Conservation (phyloP, 2,888 invertebrate genomes). For the Diplolepis rosae region DNA sequence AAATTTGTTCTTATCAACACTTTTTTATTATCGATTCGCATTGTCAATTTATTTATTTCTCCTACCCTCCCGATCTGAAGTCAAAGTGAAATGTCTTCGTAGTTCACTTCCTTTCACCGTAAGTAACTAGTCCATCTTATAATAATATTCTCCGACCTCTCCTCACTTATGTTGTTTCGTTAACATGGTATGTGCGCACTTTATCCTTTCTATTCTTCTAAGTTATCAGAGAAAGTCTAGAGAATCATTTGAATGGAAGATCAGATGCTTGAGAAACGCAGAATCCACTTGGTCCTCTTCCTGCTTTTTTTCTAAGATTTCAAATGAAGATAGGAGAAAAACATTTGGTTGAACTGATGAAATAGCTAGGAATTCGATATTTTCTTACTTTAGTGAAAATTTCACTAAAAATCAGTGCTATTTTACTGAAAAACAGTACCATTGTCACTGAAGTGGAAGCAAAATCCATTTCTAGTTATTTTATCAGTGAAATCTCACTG, state of each 20-base stretch:
- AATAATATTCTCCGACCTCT: neutral
- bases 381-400: too few relatives aligned
- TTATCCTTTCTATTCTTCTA: neutral
- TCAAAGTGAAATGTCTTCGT: slow-evolving; percentile 1
- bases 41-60: slow-evolving; percentile 31
- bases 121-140: slow-evolving; percentile 15
- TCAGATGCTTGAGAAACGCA: neutral
- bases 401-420: too few relatives aligned
- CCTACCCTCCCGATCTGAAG: slow-evolving; percentile 1
- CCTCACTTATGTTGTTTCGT: neutral
- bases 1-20: slow-evolving; percentile 20
- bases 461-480: too few relatives aligned
- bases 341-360: too few relatives aligned
- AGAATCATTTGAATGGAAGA: neutral
- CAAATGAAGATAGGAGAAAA: too few relatives aligned
- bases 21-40: slow-evolving; percentile 26
- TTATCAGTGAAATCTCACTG: too few relatives aligned
- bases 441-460: too few relatives aligned
- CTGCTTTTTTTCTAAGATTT: neutral
- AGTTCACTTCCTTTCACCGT: slow-evolving; percentile 18
- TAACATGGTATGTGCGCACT: neutral
- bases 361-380: too few relatives aligned
- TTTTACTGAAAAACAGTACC: too few relatives aligned
- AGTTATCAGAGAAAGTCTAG: neutral
- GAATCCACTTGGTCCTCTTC: neutral